These are phyloP conservation scores for Actenoides lindsayi DNA, from an alignment of 2,113 vertebrate species.

Conservation along the genomic window DNA sequence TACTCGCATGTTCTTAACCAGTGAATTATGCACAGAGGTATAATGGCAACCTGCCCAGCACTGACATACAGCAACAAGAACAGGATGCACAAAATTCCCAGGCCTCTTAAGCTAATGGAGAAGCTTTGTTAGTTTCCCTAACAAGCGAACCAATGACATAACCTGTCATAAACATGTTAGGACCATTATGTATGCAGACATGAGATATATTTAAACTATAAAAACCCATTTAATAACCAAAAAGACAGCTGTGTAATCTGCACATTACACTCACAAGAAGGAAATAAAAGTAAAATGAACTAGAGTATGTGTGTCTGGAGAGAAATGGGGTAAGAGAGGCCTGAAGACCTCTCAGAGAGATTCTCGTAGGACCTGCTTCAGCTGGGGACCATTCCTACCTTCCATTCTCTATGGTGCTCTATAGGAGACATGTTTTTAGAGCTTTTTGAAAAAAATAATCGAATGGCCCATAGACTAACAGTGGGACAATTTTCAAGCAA, in stretches of 20 bases:
- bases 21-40: conserved; percentile 53
- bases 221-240: conserved; percentile 55
- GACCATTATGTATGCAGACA: conserved; percentile 27
- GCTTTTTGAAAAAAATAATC: not conserved
- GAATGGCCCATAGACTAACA: not conserved
- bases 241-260: conserved; percentile 38
- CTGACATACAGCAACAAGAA: conserved; percentile 62
- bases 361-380: not conserved
- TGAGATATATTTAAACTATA: conserved; percentile 38
- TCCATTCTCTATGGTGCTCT: not conserved
- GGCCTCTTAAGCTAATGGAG: conserved; percentile 52
- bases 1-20: conserved; percentile 34
- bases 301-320: conserved; percentile 9
- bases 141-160: conserved; percentile 62
- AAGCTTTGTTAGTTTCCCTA: conserved; percentile 51
- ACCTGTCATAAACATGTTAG: conserved; percentile 55
- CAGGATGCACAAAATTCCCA: conserved; percentile 69
- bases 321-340: not conserved
- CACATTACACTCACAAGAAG: conserved; percentile 48
- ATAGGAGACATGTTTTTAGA: not conserved
- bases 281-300: conserved; percentile 59
- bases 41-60: conserved; percentile 56
- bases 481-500: not conserved
- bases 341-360: not conserved
- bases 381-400: not conserved